Evolutionary conservation across 2,113 vertebrate genomes (phyloP), one percentile per base, ranked within the genome.

Genomic region (Peromyscus leucopus): DNA sequence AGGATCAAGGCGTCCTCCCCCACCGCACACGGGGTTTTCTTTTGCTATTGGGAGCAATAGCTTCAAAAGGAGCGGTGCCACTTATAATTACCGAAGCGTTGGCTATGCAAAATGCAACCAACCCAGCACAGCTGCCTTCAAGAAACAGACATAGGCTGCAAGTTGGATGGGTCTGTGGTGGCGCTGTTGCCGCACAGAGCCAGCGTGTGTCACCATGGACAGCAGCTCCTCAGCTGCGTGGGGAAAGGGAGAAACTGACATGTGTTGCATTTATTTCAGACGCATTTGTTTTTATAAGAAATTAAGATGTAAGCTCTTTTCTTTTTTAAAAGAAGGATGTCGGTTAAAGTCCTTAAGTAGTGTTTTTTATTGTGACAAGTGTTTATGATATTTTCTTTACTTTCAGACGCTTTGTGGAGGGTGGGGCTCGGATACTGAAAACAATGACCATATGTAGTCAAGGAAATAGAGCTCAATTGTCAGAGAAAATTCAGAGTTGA

Each of bases 191-290:
- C 42, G 1, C 0, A 5, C 89, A 31, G 55, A 72, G 75, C 98
- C 98, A 98, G 98, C 55, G 4, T 97, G 98, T 99, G 99, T 98
- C 99, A 98, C 98, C 98, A 57, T 97, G 98, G 97, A 96, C 96
- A 94, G 95, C 63, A 95, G 78, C 94, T 98, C 94, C 84, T 86
- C 76, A 90, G 87, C 6, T 0, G 12, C 65, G 78, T 82, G 87
- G 63, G 28, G 65, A 88, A 76, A 82, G 89, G 74, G 96, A 59
- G 94, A 61, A 92, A 63, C 16, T 51, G 95, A 83, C 67, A 94
- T 91, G 88, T 61, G 87, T 93, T 75, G 90, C 85, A 46, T 97
- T 98, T 96, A 93, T 93, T 91, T 69, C 16, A 86, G 87, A 71
- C 67, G 87, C 85, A 65, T 92, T 97, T 85, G 83, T 17, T 82